Conservation (phyloP, 2,797 vertebrate genomes). For the Eupleurogrammus muticus region DNA sequence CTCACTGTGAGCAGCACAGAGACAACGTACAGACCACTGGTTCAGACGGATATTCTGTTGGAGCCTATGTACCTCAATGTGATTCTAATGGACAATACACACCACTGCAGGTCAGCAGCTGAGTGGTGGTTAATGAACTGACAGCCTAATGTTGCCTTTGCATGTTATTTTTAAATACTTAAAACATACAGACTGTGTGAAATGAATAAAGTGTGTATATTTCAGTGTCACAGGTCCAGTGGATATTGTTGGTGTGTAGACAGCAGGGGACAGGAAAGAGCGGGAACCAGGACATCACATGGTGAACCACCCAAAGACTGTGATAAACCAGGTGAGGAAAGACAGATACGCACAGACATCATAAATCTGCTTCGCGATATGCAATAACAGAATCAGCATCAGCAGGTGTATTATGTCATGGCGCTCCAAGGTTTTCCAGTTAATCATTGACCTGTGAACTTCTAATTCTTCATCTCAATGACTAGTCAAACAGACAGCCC, state of each 20-base stretch:
- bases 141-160: not conserved
- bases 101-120: slow-evolving; percentile 66
- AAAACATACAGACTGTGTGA: not conserved
- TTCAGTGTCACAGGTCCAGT: slow-evolving; percentile 86
- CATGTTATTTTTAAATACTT: not conserved
- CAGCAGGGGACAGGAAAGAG: slow-evolving; percentile 80
- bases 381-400: not conserved
- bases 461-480: slow-evolving; percentile 48
- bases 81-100: slow-evolving; percentile 77
- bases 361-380: not conserved
- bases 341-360: not conserved
- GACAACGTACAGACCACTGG: slow-evolving; percentile 56
- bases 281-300: slow-evolving; percentile 79
- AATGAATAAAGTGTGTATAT: not conserved
- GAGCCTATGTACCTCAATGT: slow-evolving; percentile 76
- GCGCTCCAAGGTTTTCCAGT: slow-evolving; percentile 30
- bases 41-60: slow-evolving; percentile 42
- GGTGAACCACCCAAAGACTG: slow-evolving; percentile 77
- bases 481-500: slow-evolving; percentile 52
- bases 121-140: not conserved
- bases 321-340: slow-evolving; percentile 77
- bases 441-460: slow-evolving; percentile 49
- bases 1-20: slow-evolving; percentile 78
- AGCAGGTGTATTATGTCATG: slow-evolving; percentile 52
- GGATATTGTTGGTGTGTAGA: slow-evolving; percentile 94